These are phyloP conservation scores for Cyclophora punctaria DNA, from an alignment of 2,888 invertebrate species.

Conservation along the genomic window DNA sequence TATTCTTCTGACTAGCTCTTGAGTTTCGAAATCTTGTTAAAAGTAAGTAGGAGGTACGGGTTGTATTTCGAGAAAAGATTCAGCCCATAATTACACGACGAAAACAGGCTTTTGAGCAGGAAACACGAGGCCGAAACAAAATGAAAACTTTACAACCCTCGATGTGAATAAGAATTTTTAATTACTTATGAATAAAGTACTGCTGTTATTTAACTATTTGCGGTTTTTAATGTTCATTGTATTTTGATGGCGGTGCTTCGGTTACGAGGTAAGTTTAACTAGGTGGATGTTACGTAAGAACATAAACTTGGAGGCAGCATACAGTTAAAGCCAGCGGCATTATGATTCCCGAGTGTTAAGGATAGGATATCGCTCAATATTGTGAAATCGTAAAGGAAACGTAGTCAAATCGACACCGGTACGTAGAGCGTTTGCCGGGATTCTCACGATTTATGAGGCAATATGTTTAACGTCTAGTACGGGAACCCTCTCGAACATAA, in stretches of 20 bases:
- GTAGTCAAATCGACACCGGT: conserved; percentile 70
- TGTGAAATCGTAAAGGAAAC: conserved; percentile 65
- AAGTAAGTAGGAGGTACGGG: conserved; percentile 8
- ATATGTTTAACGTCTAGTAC: conserved; percentile 75
- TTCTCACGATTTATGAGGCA: conserved; percentile 74
- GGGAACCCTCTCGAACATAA: conserved; percentile 71
- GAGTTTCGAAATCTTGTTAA: conserved; percentile 13
- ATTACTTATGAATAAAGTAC: conserved; percentile 40
- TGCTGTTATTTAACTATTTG: conserved; percentile 24
- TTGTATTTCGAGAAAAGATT: conserved; percentile 14
- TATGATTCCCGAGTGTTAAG: conserved; percentile 16
- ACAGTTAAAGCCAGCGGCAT: conserved; percentile 6
- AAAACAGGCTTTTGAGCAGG: conserved; percentile 28
- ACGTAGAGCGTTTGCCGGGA: conserved; percentile 64
- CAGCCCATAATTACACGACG: conserved; percentile 16
- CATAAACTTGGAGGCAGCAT: too few species aligned
- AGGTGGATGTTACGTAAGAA: too few species aligned
- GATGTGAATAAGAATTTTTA: conserved; percentile 42
- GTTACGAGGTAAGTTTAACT: too few species aligned
- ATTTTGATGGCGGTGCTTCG: too few species aligned
- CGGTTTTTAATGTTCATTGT: not conserved
- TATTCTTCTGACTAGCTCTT: conserved; percentile 3
- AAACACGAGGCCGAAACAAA: conserved; percentile 27
- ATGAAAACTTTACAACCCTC: conserved; percentile 31
- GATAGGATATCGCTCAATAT: conserved; percentile 49